phyloP scores from a whole-genome alignment of 2,888 invertebrate species.

The Gortyna flavago region DNA sequence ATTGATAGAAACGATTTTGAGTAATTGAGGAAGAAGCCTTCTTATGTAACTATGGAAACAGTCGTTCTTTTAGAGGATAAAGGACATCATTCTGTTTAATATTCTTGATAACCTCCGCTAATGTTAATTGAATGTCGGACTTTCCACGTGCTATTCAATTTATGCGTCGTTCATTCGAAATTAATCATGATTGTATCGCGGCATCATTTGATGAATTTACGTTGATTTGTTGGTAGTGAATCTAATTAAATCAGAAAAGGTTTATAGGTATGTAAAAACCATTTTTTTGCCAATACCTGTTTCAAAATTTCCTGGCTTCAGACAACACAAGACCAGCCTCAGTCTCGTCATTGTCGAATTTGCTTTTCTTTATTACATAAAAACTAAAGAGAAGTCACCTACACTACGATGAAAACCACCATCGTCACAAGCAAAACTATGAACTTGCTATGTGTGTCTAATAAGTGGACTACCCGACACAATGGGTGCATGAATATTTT shows the following conservation, averaged over 20 bases:
- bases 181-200: conserved; percentile 63
- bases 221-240: conserved; percentile 25
- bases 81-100: conserved; percentile 63
- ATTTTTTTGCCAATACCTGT: background rate
- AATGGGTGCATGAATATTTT: conserved; percentile 18
- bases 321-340: too few relatives aligned
- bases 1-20: conserved; percentile 37
- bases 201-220: conserved; percentile 40
- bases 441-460: conserved; percentile 10
- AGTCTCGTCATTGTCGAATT: background rate
- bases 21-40: conserved; percentile 38
- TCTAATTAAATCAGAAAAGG: background rate
- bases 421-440: background rate
- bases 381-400: background rate
- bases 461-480: conserved; percentile 26
- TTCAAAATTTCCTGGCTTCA: background rate
- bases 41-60: conserved; percentile 24
- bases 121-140: conserved; percentile 73
- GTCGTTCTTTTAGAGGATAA: conserved; percentile 35
- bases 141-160: conserved; percentile 66
- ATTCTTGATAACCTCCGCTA: conserved; percentile 72
- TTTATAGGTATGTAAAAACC: background rate
- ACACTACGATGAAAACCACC: background rate
- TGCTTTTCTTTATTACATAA: background rate
- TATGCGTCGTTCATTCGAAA: conserved; percentile 61